Evolutionary conservation across 2,888 invertebrate species (phyloP), one percentile per base, ranked within the genome.

Genomic region (Ornithoptera priamus): DNA sequence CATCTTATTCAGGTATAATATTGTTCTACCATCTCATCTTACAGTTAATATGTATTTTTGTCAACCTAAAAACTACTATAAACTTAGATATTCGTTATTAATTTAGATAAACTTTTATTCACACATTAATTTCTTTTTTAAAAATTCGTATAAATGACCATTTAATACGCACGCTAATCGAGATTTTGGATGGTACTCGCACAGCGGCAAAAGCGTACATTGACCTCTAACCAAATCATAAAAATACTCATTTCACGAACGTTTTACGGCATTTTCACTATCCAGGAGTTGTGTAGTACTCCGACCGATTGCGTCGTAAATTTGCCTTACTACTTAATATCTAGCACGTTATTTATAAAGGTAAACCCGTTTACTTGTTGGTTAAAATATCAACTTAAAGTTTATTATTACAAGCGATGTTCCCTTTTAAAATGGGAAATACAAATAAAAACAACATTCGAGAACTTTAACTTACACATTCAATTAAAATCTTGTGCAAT

Each of bases 111-210:
- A 50, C 15, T 12, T 50, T 50, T 50, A 17, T 50, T 50, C 39
- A 39, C 10, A 39, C 10, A 39, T 30, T 30, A 30, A 6, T 6
- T 8, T 39, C 1, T 0, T 10, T 10, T 39, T 10, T 39, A 39
- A 39, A 39, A 39, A 39, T 10, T 39, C 10, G 39, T 39, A 10
- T 39, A 15, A 17, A 8, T 15, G 46, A 10, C 15, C 8, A 30
- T 39, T 50, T 17, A 15, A 17, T 57, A 57, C 20, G 57, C 57
- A 57, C 57, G n/a, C 20, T 57, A 10, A 20, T 20, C 56, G 22
- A 67, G 62, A 61, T 65, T 65, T 59, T 65, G 65, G 30, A 65
- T 46, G 59, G n/a, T 65, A 50, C 15, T 50, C 46, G 24, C 46
- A 59, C 24, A 15, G 15, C 30, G 42, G 59, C 59, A 59, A 12